phyloP scores from a whole-genome alignment of 2,113 vertebrate species.

The Macrotus californicus region DNA sequence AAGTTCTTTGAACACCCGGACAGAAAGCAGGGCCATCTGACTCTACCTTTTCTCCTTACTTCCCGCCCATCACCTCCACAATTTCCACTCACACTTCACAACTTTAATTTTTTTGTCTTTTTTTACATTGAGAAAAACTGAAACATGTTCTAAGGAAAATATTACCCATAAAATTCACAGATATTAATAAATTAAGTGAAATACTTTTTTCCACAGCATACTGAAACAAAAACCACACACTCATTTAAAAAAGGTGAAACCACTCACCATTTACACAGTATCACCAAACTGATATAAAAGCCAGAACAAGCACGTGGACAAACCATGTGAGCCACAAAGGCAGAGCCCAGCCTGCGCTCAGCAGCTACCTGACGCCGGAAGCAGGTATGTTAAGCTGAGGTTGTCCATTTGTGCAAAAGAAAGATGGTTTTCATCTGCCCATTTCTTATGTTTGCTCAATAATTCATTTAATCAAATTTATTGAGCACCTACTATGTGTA shows the following conservation, averaged over 20 bases:
- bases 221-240: conserved; percentile 22
- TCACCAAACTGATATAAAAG: background rate
- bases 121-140: background rate
- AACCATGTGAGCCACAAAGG: background rate
- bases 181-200: background rate
- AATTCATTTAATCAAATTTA: background rate
- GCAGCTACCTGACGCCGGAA: background rate
- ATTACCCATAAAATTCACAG: background rate
- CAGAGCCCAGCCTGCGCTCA: background rate
- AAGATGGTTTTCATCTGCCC: background rate
- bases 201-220: background rate
- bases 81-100: background rate
- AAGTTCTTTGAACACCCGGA: background rate
- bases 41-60: background rate
- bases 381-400: background rate
- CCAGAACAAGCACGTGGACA: background rate
- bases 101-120: background rate
- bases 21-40: background rate
- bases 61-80: background rate
- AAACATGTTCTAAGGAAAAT: background rate
- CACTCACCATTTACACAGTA: background rate
- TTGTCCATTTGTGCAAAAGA: background rate
- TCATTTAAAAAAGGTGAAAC: background rate
- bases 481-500: background rate
- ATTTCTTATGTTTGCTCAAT: background rate